A percentile compares a stretch with the other conserved stretches of the same genome.
These are phyloP conservation scores for Stegodyphus dumicola DNA, from an alignment of 1,140 invertebrate species.

Conservation along the genomic window DNA sequence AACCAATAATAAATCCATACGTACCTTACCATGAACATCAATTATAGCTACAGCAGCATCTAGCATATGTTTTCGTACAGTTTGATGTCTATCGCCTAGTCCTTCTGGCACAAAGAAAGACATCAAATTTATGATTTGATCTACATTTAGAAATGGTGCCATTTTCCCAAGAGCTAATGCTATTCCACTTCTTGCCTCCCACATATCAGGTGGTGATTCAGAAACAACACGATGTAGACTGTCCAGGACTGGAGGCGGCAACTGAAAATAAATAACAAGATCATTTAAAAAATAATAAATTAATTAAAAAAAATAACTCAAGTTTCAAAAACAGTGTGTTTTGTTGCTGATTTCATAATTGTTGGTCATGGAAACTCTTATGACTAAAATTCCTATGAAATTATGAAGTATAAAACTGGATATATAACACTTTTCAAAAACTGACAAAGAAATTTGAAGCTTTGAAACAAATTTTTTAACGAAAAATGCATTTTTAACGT, in stretches of 20 bases:
- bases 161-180: conserved; percentile 83
- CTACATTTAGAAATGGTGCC: conserved; percentile 77
- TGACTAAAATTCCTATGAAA: too few species aligned
- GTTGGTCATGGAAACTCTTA: too few species aligned
- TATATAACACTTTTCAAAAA: too few species aligned
- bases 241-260: conserved; percentile 88
- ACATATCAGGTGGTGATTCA: conserved; percentile 81
- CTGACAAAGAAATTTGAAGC: too few species aligned
- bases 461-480: too few species aligned
- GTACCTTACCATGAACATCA: conserved; percentile 81
- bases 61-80: conserved; percentile 90
- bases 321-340: too few species aligned
- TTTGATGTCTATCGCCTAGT: conserved; percentile 84
- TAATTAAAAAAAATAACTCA: too few species aligned
- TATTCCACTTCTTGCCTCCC: conserved; percentile 87
- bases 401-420: too few species aligned
- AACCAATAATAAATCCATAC: too few species aligned
- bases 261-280: conserved; percentile 68
- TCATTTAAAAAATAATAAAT: neutral
- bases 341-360: too few species aligned
- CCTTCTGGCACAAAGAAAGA: conserved; percentile 86
- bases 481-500: too few species aligned
- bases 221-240: conserved; percentile 90
- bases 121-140: conserved; percentile 78
- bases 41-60: conserved; percentile 91